Conservation (phyloP, 2,888 invertebrate species). For the Falcaria lacertinaria region DNA sequence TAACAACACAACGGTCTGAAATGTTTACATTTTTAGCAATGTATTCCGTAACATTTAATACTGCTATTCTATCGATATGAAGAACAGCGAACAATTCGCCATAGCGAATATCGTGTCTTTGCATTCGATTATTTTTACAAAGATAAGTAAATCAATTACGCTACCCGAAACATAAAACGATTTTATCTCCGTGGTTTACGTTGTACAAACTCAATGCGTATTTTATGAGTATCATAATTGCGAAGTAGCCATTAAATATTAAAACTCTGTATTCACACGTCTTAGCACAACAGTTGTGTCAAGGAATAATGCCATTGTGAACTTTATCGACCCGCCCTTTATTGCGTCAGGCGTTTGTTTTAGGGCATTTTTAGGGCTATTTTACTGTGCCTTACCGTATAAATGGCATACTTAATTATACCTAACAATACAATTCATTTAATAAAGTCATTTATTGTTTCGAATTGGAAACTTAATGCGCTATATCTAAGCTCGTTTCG, state of each 20-base stretch:
- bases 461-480: neutral
- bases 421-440: neutral
- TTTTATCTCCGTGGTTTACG: neutral
- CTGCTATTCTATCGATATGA: no score
- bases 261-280: conserved; percentile 1
- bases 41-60: no score
- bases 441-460: neutral
- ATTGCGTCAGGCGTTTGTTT: neutral
- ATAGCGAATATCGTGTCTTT: no score
- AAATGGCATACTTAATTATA: neutral
- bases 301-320: neutral
- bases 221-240: conserved; percentile 1
- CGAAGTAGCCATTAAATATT: conserved; percentile 1
- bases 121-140: no score
- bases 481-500: no score
- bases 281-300: conserved; percentile 5
- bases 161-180: neutral
- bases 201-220: conserved; percentile 4
- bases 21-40: no score
- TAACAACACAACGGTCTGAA: no score
- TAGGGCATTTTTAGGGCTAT: neutral
- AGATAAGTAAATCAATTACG: no score
- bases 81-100: no score
- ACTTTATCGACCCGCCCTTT: conserved; percentile 6
- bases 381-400: neutral